Percentiles rank a stretch among this genome's conserved stretches.
Conservation (phyloP, 1,140 invertebrate species). For the Oscheius sp. region DNA sequence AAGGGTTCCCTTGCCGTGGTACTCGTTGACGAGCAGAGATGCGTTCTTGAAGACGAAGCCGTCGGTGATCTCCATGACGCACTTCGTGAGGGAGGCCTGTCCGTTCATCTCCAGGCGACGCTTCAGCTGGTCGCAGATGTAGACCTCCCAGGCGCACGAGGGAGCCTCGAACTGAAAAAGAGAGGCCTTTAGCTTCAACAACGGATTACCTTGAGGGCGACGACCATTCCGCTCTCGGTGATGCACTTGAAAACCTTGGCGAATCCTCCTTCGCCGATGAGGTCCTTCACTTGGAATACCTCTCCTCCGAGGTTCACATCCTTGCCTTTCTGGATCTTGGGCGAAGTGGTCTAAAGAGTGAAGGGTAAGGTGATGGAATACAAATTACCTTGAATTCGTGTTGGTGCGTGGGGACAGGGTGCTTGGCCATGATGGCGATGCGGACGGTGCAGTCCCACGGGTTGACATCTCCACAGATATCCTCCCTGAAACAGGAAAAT, state of each 20-base stretch:
- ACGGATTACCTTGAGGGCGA: constrained; percentile 13
- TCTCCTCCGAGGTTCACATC: constrained; percentile 12
- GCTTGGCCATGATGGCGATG: neutral
- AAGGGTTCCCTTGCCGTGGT: constrained; percentile 27
- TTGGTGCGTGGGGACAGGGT: neutral
- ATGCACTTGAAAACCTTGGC: constrained; percentile 20
- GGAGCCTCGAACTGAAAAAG: constrained; percentile 31
- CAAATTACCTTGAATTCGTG: constrained; percentile 18
- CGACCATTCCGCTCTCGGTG: neutral
- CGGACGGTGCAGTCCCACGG: constrained; percentile 26
- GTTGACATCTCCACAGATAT: constrained; percentile 15
- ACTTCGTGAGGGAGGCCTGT: too few species aligned
- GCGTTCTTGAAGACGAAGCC: constrained; percentile 32
- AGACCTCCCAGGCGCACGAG: constrained; percentile 39
- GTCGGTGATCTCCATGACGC: constrained; percentile 37
- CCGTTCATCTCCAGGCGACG: constrained; percentile 12
- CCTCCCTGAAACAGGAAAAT: constrained; percentile 1
- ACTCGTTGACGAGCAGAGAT: constrained; percentile 37
- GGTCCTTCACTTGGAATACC: neutral
- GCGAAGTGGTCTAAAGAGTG: neutral
- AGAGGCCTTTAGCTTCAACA: neutral
- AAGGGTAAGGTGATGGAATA: neutral
- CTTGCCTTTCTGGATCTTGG: neutral
- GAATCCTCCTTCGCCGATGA: constrained; percentile 26
- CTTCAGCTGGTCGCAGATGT: constrained; percentile 35